phyloP scores from a whole-genome alignment of 2,113 vertebrate genomes.

The Thamnaconus septentrionalis region DNA sequence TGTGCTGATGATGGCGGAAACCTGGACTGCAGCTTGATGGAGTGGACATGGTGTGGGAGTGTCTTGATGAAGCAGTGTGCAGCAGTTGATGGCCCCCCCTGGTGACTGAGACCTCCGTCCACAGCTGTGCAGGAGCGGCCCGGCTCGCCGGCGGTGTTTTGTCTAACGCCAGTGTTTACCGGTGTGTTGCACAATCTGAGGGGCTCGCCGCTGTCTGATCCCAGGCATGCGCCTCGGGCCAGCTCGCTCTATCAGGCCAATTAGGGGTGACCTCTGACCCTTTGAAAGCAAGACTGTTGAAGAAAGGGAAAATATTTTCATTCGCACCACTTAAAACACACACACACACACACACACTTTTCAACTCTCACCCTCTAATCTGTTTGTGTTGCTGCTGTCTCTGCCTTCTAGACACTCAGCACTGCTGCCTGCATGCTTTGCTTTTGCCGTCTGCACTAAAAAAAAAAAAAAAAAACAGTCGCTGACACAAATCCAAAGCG shows the following conservation, averaged over 20 bases:
- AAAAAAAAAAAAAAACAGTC: no score
- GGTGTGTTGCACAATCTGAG: conserved; percentile 54
- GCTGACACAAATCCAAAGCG: no score
- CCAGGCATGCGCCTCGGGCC: conserved; percentile 53
- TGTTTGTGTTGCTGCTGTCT: conserved; percentile 14
- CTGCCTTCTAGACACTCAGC: conserved; percentile 5
- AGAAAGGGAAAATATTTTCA: conserved; percentile 8
- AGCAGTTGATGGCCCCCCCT: background rate
- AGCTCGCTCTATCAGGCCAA: conserved; percentile 66
- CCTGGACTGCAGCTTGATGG: no score
- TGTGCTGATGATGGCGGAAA: no score
- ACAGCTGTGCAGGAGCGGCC: conserved; percentile 28
- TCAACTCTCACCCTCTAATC: conserved; percentile 29
- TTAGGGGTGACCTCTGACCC: conserved; percentile 68
- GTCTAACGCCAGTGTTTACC: conserved; percentile 47
- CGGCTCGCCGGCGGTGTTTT: conserved; percentile 46
- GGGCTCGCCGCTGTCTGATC: conserved; percentile 42
- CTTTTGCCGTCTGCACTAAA: conserved; percentile 1
- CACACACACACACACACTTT: conserved; percentile 10
- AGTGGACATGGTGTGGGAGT: no score
- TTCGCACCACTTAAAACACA: background rate
- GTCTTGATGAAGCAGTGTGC: no score
- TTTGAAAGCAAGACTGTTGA: conserved; percentile 5
- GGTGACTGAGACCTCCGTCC: background rate
- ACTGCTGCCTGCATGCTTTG: background rate